Base-by-base conservation (phyloP, 2,113 vertebrate genomes). In the Myrmophylax atrothorax region DNA sequence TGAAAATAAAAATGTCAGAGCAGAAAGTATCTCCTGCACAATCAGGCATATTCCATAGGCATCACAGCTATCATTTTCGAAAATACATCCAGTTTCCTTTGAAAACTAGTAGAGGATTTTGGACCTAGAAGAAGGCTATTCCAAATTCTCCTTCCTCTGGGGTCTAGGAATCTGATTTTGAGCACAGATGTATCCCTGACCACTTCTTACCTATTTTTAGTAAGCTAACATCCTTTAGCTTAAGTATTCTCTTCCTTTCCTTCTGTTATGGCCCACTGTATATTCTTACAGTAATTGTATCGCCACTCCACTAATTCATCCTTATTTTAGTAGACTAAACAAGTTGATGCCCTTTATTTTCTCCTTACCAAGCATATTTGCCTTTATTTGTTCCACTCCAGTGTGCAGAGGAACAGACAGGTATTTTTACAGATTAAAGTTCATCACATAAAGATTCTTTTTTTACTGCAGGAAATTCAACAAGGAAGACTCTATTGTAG, bases 301-400 rank as follows among this genome's bases (percentile, higher is more conserved):
- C 38, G 20, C 25, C 18, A 33, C 17, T 84, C 38, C 29, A 63
- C 40, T 49, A 18, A 59, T 86, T 69, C 58, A 22, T 93, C 60
- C 44, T 50, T 89, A 46, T 87, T 96, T 90, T 91, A 47, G 58
- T 87, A 96, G 86, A 93, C 86, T 94, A 94, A 95, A 94, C 95
- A 95, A 87, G 11, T 14, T 60, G 53, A 72, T 47, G 47, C 60
- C 60, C 83, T 86, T 92, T 60, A 89, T 89, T 50, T 79, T 82
- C 33, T 72, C 46, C 68, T 90, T 77, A 90, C 70, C 29, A 38
- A 50, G 69, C 10, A 12, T 46, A 66, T 79, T 85, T 90, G 15
- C 8, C 50, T 83, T 77, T 50, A 50, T 88, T 9, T 88, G 9
- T 38, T 66, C 40, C 25, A 66, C 31, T 46, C 18, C 50, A 68